A percentile compares a stretch with the other conserved stretches of the same genome.
Conservation (phyloP, 2,113 vertebrate species). For the Plectropomus leopardus region DNA sequence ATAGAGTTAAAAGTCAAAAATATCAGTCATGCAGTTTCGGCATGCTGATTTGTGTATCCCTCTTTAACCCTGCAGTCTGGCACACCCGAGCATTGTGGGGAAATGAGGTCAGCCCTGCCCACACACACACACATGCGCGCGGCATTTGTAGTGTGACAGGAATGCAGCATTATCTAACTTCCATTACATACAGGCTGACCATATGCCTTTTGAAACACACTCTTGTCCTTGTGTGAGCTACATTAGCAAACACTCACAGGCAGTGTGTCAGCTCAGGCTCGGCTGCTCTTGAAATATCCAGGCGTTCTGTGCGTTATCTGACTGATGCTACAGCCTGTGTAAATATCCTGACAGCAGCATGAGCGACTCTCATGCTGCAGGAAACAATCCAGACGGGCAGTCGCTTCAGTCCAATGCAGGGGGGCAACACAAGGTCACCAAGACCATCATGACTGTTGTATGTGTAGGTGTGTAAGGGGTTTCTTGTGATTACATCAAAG, state of each 20-base stretch:
- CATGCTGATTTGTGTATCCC: background rate
- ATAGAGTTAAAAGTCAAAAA: background rate
- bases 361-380: background rate
- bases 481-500: no score
- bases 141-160: background rate
- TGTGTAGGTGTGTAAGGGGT: no score
- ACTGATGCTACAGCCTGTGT: slow-evolving; percentile 17
- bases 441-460: no score
- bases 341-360: background rate
- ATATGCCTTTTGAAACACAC: background rate
- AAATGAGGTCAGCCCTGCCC: background rate
- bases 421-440: background rate
- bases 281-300: slow-evolving; percentile 15
- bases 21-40: background rate
- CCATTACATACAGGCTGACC: background rate
- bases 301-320: background rate
- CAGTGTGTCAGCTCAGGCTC: background rate
- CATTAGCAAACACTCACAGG: background rate
- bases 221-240: background rate
- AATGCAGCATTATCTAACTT: background rate
- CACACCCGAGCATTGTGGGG: background rate
- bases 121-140: background rate
- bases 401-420: background rate
- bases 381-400: background rate
- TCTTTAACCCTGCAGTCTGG: background rate